Evolutionary conservation across 2,113 vertebrate genomes (phyloP).

Genomic region (Muntiacus reevesi): DNA sequence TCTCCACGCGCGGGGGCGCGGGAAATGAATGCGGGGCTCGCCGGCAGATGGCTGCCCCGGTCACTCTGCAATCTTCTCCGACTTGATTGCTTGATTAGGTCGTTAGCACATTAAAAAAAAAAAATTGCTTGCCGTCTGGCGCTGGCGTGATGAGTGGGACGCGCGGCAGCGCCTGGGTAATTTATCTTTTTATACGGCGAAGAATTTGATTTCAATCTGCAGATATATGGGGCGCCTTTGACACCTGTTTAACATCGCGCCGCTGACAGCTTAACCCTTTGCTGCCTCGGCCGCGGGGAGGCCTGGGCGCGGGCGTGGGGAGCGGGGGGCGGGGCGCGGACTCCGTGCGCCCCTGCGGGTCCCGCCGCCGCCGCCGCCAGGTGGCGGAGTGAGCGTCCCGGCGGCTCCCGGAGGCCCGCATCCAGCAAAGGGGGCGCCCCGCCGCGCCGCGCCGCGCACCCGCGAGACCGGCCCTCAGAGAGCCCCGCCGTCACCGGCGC

Average conservation of each 20-base stretch:
- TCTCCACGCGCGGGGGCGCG: conserved; percentile 73
- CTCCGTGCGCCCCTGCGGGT: not conserved
- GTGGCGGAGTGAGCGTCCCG: conserved; percentile 21
- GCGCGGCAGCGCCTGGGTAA: conserved; percentile 88
- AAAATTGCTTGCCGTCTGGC: conserved; percentile 97
- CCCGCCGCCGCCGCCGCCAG: conserved; percentile 10
- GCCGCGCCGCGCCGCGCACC: not conserved
- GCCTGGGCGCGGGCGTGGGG: not conserved
- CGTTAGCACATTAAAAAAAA: conserved; percentile 96
- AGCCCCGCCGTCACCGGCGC: accelerated
- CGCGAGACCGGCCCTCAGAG: accelerated
- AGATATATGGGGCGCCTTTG: conserved; percentile 86
- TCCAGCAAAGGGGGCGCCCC: conserved; percentile 22
- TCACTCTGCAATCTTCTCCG: conserved; percentile 97
- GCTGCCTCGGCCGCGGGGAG: not conserved
- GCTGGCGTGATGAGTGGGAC: conserved; percentile 94
- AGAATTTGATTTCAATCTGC: conserved; percentile 86
- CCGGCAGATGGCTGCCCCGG: conserved; percentile 97
- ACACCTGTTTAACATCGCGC: conserved; percentile 84
- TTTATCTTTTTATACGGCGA: conserved; percentile 89
- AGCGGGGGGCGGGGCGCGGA: not conserved
- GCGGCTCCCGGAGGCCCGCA: not conserved
- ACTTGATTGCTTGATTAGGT: conserved; percentile 99
- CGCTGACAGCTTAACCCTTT: conserved; percentile 84
- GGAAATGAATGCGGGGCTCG: conserved; percentile 93